Percentiles rank a stretch among this genome's conserved stretches.
phyloP scores from a whole-genome alignment of 2,113 vertebrate genomes.

The Neodontobutis hainanensis region DNA sequence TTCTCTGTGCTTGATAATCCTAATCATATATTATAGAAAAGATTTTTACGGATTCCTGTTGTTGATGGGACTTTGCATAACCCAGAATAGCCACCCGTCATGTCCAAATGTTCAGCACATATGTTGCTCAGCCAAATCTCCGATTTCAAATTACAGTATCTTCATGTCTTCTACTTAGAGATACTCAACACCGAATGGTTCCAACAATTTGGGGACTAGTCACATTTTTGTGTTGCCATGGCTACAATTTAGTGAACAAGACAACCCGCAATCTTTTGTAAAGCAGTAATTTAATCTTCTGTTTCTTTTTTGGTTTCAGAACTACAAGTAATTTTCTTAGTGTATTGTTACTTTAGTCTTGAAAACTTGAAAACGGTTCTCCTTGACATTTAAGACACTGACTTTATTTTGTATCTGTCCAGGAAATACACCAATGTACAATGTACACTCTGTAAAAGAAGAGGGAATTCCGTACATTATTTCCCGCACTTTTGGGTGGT shows the following conservation, averaged over 20 bases:
- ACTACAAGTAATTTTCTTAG: conserved; percentile 20
- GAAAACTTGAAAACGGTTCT: conserved; percentile 42
- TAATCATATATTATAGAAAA: conserved; percentile 57
- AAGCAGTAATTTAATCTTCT: conserved; percentile 15
- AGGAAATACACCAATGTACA: conserved; percentile 70
- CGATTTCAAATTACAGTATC: no score
- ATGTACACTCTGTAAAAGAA: conserved; percentile 71
- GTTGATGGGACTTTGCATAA: conserved; percentile 64
- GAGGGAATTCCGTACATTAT: conserved; percentile 86
- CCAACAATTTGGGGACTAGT: background rate
- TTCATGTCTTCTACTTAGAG: no score
- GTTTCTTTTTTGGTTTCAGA: conserved; percentile 35
- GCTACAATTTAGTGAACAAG: conserved; percentile 21
- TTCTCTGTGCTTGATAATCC: conserved; percentile 50
- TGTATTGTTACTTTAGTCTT: conserved; percentile 62
- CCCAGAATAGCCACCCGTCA: conserved; percentile 65
- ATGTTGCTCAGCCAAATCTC: background rate
- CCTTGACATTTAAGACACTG: conserved; percentile 20
- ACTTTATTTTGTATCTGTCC: conserved; percentile 49
- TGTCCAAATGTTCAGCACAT: conserved; percentile 66
- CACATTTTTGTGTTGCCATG: conserved; percentile 32
- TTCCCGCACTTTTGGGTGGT: conserved; percentile 68
- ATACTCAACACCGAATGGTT: no score
- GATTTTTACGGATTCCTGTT: conserved; percentile 52
- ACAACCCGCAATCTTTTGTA: conserved; percentile 47